Evolutionary conservation across 1,140 invertebrate species (phyloP), one percentile per base, ranked within the genome.

Genomic region (Caenorhabditis briggsae): DNA sequence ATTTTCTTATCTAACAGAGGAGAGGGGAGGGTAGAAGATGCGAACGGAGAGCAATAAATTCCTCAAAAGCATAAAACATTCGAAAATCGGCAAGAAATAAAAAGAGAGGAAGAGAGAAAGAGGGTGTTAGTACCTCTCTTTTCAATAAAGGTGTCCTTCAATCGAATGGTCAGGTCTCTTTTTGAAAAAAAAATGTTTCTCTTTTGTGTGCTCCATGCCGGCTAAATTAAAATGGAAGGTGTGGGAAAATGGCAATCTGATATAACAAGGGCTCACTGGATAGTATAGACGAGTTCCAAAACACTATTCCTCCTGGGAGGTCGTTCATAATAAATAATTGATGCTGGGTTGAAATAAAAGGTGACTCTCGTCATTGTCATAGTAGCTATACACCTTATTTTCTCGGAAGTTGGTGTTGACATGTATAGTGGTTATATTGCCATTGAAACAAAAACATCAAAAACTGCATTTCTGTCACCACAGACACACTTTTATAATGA

Each of bases 21-120:
- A 33, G 11, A 23, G 14, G 23, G 14, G 5, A 61, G n/a, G 25
- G 11, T 18, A 9, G 59, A 25, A 12, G 59, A 61, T 14, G 11
- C 53, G 43, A 41, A 59, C 53, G 82, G 50, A 59, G 58, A 83
- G 53, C 55, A 46, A 83, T 58, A 83, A 59, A 59, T 61, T 61
- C 58, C 43, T 2, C 33, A 33, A 33, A 43, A 83, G 48, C 55
- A 83, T 83, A 61, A 83, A 83, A 48, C 16, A 61, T 59, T 59
- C 55, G 58, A 82, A 82, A 58, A 61, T 25, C 59, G 50, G 43
- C 16, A 48, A 70, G 65, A 70, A 14, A 48, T 16, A 70, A 65
- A 65, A 41, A 65, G 33, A 70, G 20, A 70, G 12, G 65, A 20
- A 53, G 43, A 78, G 48, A 78, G 12, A 33, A 25, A 33, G n/a